Conservation (phyloP, 2,113 vertebrate species). For the Dasypus novemcinctus region DNA sequence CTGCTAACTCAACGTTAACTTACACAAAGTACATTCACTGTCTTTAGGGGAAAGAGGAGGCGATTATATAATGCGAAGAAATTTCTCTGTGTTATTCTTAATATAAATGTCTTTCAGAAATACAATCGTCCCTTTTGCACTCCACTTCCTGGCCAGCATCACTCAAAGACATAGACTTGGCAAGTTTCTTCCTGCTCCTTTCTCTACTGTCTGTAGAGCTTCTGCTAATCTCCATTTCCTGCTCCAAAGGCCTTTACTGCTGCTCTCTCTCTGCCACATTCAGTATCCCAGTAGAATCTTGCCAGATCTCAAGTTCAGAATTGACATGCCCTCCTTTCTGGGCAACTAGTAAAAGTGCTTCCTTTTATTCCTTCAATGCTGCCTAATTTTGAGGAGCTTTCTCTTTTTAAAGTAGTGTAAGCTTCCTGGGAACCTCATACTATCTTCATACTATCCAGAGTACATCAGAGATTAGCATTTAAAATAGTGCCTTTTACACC, state of each 20-base stretch:
- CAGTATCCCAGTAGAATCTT: background rate
- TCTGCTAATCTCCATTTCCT: background rate
- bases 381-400: background rate
- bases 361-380: background rate
- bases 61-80: background rate
- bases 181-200: background rate
- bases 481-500: background rate
- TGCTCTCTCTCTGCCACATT: background rate
- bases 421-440: background rate
- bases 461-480: background rate
- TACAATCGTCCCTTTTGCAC: background rate
- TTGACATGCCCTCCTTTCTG: background rate
- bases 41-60: background rate
- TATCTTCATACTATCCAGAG: background rate
- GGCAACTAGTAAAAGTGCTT: background rate
- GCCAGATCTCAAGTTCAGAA: background rate
- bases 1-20: background rate
- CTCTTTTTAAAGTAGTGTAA: background rate
- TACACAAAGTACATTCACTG: background rate
- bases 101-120: constrained; percentile 6
- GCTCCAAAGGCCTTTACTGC: background rate
- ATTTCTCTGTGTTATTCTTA: background rate
- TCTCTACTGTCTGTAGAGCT: background rate
- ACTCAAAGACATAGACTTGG: background rate
- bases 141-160: background rate